These are phyloP conservation scores for Copidosoma aretas DNA, from an alignment of 2,888 invertebrate genomes.

Conservation along the genomic window DNA sequence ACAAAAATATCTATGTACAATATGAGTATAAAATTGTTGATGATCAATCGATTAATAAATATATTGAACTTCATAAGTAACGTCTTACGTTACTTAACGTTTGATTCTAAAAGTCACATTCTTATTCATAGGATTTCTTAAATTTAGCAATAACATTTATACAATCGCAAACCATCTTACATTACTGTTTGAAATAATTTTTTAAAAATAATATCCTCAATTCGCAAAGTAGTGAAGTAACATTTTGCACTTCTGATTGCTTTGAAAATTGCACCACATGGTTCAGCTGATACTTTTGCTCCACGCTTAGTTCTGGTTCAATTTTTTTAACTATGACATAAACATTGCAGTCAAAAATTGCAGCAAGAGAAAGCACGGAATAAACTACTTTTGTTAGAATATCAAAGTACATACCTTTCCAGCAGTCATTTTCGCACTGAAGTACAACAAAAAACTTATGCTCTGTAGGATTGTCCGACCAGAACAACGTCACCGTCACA, in stretches of 20 bases:
- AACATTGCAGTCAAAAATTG: background rate
- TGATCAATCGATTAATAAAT: too few relatives aligned
- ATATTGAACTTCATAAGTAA: too few relatives aligned
- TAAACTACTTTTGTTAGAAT: background rate
- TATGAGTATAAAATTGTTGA: too few relatives aligned
- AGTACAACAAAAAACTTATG: conserved; percentile 52
- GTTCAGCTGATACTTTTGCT: conserved; percentile 47
- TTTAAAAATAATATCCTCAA: conserved; percentile 51
- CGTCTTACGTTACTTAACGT: too few relatives aligned
- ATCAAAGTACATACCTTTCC: conserved; percentile 49
- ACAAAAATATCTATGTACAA: conserved; percentile 20
- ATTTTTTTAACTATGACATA: conserved; percentile 52
- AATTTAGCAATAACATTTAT: too few relatives aligned
- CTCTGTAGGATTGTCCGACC: conserved; percentile 39
- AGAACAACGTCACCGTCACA: conserved; percentile 52
- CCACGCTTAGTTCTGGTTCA: conserved; percentile 50
- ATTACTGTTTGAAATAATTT: conserved; percentile 41
- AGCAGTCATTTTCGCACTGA: conserved; percentile 42
- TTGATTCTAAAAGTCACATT: too few relatives aligned
- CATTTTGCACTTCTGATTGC: conserved; percentile 43
- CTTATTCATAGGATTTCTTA: too few relatives aligned
- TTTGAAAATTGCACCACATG: conserved; percentile 44
- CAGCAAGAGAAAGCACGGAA: background rate
- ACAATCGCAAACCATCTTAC: too few relatives aligned
- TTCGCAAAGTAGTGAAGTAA: conserved; percentile 50